These are phyloP conservation scores for Lophius americanus DNA, from an alignment of 2,797 vertebrate species.

Conservation along the genomic window DNA sequence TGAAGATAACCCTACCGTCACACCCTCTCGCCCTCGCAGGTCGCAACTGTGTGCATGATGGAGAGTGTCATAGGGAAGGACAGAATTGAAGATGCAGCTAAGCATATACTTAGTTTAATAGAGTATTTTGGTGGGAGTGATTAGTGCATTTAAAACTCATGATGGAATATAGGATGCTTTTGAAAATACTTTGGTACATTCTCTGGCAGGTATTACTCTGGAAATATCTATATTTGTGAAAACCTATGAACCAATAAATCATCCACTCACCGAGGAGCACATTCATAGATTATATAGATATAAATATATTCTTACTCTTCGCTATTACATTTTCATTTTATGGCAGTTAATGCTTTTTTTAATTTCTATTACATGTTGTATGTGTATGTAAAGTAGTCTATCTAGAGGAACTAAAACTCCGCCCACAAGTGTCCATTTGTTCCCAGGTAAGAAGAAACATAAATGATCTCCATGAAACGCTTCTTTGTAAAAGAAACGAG, in stretches of 20 bases:
- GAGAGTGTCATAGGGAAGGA: background rate
- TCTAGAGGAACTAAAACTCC: no score
- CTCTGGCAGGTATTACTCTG: conserved; percentile 8
- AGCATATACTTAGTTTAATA: background rate
- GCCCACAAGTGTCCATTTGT: no score
- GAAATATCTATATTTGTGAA: conserved; percentile 22
- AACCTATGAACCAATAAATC: conserved; percentile 27
- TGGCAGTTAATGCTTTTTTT: no score
- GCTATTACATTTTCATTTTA: no score
- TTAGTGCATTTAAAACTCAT: conserved; percentile 11
- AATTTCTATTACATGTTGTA: no score
- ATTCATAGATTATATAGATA: no score
- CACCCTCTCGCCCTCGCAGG: conserved; percentile 28
- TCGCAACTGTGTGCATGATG: conserved; percentile 24
- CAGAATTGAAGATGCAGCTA: background rate
- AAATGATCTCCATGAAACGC: no score
- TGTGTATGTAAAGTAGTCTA: no score
- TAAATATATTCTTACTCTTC: no score
- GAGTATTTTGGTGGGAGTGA: conserved; percentile 5
- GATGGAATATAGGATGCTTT: conserved; percentile 3
- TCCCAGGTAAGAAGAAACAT: no score
- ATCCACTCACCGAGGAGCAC: conserved; percentile 4
- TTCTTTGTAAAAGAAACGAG: no score
- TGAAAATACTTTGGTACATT: background rate
- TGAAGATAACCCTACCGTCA: conserved; percentile 25